phyloP scores from a whole-genome alignment of 2,888 invertebrate genomes.

The Parnassius smintheus region DNA sequence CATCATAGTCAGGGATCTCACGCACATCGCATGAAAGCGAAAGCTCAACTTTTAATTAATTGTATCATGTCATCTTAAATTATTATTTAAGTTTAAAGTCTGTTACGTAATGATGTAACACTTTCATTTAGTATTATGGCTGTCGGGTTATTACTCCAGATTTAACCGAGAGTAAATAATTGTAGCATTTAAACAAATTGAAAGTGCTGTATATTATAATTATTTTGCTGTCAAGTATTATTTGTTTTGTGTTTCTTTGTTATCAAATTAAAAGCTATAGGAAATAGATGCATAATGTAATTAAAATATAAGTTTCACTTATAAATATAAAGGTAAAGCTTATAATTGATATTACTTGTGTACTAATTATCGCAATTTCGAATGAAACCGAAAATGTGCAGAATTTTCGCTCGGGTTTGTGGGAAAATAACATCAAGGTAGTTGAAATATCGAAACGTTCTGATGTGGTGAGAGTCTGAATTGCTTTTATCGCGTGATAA shows the following conservation, averaged over 20 bases:
- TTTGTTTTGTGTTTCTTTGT: too few species aligned
- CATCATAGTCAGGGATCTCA: slow-evolving; percentile 27
- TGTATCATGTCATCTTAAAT: slow-evolving; percentile 43
- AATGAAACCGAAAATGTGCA: slow-evolving; percentile 5
- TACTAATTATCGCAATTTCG: neutral
- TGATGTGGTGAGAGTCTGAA: slow-evolving; percentile 20
- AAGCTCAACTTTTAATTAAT: slow-evolving; percentile 54
- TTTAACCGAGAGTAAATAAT: neutral
- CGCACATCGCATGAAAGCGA: slow-evolving; percentile 36
- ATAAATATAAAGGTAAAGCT: too few species aligned
- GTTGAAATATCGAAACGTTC: slow-evolving; percentile 23
- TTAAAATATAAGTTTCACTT: too few species aligned
- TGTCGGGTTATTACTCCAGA: slow-evolving; percentile 33
- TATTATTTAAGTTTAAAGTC: slow-evolving; percentile 40
- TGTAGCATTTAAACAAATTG: too few species aligned
- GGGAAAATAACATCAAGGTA: slow-evolving; percentile 20
- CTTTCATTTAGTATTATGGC: slow-evolving; percentile 45
- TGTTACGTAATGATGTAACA: slow-evolving; percentile 58
- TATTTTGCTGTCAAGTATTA: too few species aligned
- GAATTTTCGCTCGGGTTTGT: slow-evolving; percentile 16
- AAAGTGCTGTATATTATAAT: too few species aligned
- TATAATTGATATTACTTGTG: neutral
- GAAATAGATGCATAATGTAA: too few species aligned
- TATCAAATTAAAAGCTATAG: too few species aligned
- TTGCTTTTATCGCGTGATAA: slow-evolving; percentile 23